Evolutionary conservation across 1,140 invertebrate genomes (phyloP), one percentile per base, ranked within the genome.

Genomic region (Drosophila ananassae): DNA sequence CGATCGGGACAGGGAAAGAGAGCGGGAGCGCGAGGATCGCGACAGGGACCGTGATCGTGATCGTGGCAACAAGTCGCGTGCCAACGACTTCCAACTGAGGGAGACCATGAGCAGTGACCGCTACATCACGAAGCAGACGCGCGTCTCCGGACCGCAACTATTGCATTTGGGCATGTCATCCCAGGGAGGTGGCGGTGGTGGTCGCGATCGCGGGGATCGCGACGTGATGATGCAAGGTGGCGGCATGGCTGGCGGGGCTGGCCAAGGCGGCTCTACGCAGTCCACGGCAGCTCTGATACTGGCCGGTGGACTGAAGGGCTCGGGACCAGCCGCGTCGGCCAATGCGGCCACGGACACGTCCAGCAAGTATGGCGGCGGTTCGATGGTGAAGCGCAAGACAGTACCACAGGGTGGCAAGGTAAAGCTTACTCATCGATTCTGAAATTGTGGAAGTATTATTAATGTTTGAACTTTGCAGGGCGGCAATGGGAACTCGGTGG

Each of bases 41-140:
- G 82, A 90, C 46, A 66, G 87, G n/a, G 89, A 91, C 21, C 79
- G 89, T 8, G 89, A 91, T 17, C 89, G 85, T n/a, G 84, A 89
- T 69, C 84, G 84, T 41, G 74, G 85, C 54, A 89, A 85, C 10
- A 90, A 85, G 34, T 47, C 71, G 3, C 79, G 83, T 24, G 79
- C 83, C n/a, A 52, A 71, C 12, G 78, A 89, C 46, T 91, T 77
- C 32, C 89, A 91, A 56, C 57, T 85, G 51, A 81, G 89, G 13
- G 89, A 91, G 59, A 87, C 83, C 2, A 90, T 91, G 90, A 79
- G 90, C 60, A 79, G 85, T 10, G 90, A 91, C 52, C 90, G 90
- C 7, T 91, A 91, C 53, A 91, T 91, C 5, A 91, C 90, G 17
- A 91, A 91, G 30, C 90, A 85, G 53, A 75, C 89, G 24, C 85